phyloP scores from a whole-genome alignment of 1,140 invertebrate species.

The Chymomyza costata region DNA sequence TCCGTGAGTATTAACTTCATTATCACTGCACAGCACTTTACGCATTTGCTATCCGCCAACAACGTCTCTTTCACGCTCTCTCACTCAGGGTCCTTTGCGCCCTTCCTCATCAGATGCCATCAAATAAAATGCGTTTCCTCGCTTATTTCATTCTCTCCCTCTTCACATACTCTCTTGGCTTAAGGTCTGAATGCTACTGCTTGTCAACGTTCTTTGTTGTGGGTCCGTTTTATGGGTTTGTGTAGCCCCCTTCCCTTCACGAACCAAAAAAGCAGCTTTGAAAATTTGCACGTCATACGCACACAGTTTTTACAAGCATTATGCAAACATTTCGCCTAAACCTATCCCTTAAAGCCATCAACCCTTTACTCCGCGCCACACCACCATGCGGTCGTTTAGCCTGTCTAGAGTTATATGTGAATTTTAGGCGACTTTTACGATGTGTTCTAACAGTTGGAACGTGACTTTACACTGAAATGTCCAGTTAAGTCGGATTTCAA shows the following conservation, averaged over 20 bases:
- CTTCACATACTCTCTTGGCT: no score
- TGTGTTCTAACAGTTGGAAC: conserved; percentile 67
- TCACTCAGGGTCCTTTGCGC: no score
- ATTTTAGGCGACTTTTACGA: conserved; percentile 61
- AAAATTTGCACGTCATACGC: conserved; percentile 70
- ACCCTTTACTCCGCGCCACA: no score
- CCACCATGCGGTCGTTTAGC: no score
- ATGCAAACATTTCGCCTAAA: conserved; percentile 19
- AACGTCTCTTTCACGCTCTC: no score
- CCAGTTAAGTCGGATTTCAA: conserved; percentile 42
- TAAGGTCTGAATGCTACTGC: no score
- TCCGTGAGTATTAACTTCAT: conserved; percentile 55
- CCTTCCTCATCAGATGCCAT: no score
- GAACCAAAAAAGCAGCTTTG: conserved; percentile 48
- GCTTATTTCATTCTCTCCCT: no score
- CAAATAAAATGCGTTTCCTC: no score
- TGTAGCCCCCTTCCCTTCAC: conserved; percentile 22
- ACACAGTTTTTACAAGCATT: conserved; percentile 47
- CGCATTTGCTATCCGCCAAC: conserved; percentile 12
- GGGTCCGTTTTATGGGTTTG: no score
- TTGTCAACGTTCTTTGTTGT: no score
- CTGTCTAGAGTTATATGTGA: conserved; percentile 43
- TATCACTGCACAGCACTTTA: conserved; percentile 58
- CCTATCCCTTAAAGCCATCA: no score
- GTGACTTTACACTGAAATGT: conserved; percentile 61